Evolutionary conservation across 2,888 invertebrate genomes (phyloP), one percentile per base, ranked within the genome.

Genomic region (Cephonodes hylas): DNA sequence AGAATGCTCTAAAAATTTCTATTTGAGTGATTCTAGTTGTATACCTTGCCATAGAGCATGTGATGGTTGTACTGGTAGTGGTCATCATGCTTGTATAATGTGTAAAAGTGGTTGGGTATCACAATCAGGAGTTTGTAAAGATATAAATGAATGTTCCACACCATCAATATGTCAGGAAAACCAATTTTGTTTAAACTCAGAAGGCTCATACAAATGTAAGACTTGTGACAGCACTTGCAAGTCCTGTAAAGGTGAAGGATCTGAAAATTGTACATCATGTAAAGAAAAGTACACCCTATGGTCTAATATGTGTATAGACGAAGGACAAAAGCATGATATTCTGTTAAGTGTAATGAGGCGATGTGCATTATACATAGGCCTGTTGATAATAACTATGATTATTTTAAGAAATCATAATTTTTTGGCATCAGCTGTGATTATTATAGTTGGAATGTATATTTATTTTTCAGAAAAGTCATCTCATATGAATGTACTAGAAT

Each of bases 101-200:
- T 94, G 94, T 70, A 91, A 87, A 61, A 74, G 84, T 38, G 99
- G 99, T 2, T 99, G 97, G 97, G 79, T 93, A 42, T 91, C 94
- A 84, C 91, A 95, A 63, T 89, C 94, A 1, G 95, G 94, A 65
- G 95, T 95, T 0, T 99, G 99, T 84, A 78, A 93, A 62, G 98
- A 98, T 85, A 84, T 97, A 10, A 94, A 99, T 88, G 98, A 98
- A 88, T 99, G 98, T 81, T 77, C 93, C 0, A 79, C 87, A 20
- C 79, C 85, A 45, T 82, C 85, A 27, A 81, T 88, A 13, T 96
- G 95, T 77, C 88, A 92, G 13, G 80, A 86, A 4, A 94, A 95
- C 81, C 94, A 97, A 79, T 98, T 96, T 83, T 99, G 99, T 88
- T 93, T 96, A 0, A 99, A 99, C 81, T 95, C 93, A 63, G 96